Base-by-base conservation (phyloP, 1,140 invertebrate species). In the Aphaenogaster ashmeadi region DNA sequence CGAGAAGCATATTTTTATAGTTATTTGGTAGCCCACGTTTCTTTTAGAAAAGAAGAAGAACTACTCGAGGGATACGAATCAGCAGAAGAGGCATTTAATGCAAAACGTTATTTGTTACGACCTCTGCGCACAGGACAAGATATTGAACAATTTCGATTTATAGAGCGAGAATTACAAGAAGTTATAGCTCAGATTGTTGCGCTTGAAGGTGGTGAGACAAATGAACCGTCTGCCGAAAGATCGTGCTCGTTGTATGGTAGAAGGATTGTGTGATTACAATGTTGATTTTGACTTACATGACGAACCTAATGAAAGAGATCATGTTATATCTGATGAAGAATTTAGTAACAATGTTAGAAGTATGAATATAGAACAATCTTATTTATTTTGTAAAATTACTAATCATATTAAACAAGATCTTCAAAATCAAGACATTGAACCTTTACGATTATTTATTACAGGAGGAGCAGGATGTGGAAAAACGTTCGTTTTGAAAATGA, bases 381-480 rank as follows among this genome's bases (percentile, higher is more conserved):
- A 60, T 60, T 60, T 60, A 60, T 64, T 64, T 36, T 18, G 15
- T 64, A 64, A 13, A 36, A 62, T 36, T 64, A 64, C 60, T 64
- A 64, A 36, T 64, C 60, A 36, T 64, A 64, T 64, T 64, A 64
- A 62, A 36, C 33, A 64, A 64, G 5, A 36, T 3, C 2, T 64
- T 64, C 27, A 64, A 36, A 13, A 27, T 7, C 60, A 64, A 15
- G 15, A 36, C 9, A 27, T 33, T 60, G 9, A 60, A 27, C 3
- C 58, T 13, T 60, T 60, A 60, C 2, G 21, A 60, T 33, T 60
- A 3, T 60, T 60, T 60, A 60, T 60, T 60, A 33, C 58, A 60
- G 58, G 6, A 33, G 58, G 21, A 33, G 58, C 27, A 33, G 58
- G 11, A 60, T 60, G 58, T 60, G 21, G 21, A 58, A 58, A 58